phyloP scores from a whole-genome alignment of 2,888 invertebrate genomes.

The Lacanobia oleracea region DNA sequence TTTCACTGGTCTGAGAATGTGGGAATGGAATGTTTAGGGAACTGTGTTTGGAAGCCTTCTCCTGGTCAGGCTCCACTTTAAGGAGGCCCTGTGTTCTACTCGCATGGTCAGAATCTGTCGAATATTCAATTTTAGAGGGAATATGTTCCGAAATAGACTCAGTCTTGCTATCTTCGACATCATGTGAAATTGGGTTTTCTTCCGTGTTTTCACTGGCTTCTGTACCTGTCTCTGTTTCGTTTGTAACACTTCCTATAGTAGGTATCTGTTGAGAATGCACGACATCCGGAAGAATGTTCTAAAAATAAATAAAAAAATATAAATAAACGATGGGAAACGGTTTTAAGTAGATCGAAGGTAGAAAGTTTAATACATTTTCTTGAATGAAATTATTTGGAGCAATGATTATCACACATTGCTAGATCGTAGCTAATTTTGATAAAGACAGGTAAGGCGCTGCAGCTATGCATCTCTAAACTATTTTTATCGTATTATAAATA shows the following conservation, averaged over 20 bases:
- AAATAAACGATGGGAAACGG: slow-evolving; percentile 71
- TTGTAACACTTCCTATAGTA: slow-evolving; percentile 76
- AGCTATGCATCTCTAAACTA: slow-evolving; percentile 81
- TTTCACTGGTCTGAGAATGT: slow-evolving; percentile 74
- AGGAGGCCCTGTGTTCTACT: slow-evolving; percentile 69
- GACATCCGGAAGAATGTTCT: slow-evolving; percentile 90
- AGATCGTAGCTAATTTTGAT: slow-evolving; percentile 55
- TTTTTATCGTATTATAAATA: slow-evolving; percentile 83
- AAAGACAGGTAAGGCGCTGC: slow-evolving; percentile 71
- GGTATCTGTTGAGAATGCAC: slow-evolving; percentile 88
- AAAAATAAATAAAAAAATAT: slow-evolving; percentile 88
- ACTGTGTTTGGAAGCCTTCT: slow-evolving; percentile 72
- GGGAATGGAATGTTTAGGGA: slow-evolving; percentile 72
- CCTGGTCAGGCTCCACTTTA: slow-evolving; percentile 71
- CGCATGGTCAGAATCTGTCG: slow-evolving; percentile 77
- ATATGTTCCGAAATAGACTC: slow-evolving; percentile 88
- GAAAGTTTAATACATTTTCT: slow-evolving; percentile 39
- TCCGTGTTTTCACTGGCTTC: slow-evolving; percentile 70
- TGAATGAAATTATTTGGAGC: slow-evolving; percentile 49
- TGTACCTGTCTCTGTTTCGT: slow-evolving; percentile 72
- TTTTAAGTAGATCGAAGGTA: slow-evolving; percentile 50
- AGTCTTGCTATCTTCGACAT: slow-evolving; percentile 77
- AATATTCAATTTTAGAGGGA: slow-evolving; percentile 82
- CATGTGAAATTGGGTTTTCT: slow-evolving; percentile 65
- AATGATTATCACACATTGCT: slow-evolving; percentile 4